Evolutionary conservation across 2,113 vertebrate genomes (phyloP), one percentile per base, ranked within the genome.

Genomic region (Paramisgurnus dabryanus): DNA sequence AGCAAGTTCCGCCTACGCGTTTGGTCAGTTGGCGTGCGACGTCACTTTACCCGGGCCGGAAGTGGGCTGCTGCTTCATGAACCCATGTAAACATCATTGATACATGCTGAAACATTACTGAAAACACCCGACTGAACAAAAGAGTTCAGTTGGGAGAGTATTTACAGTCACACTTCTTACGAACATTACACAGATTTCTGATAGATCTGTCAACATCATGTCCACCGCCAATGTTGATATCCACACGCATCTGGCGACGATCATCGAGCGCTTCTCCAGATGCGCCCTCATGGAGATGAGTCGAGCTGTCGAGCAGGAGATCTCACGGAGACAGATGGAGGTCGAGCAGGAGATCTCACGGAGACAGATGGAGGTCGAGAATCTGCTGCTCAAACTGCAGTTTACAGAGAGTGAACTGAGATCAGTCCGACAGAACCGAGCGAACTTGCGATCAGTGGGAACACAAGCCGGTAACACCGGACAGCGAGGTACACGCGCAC

Each of bases 221-320:
- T 80, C 85, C 27, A 55, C 61, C 6, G 75, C 84, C 27, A 34
- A 1, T 39, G 78, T 79, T 0, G 84, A 88, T 40, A 80, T 88
- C 41, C 85, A 85, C 34, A 79, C 82, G 45, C 82, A 87, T 81
- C 64, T 88, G 49, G 84, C 87, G 57, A 83, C 87, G 12, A 80
- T 88, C 39, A 72, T 88, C 69, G 87, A 88, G 53, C 80, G 86
- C 4, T 83, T 87, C 43, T 80, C 85, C 4, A 83, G 80, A 47
- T 79, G 84, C 3, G 87, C 87, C 7, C 76, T 88, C 27, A 43
- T 85, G 7, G 87, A 88, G 40, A 88, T 88, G 82, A 85, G 80
- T 6, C 85, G 82, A 67, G 69, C 85, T 11, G 67, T 87, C 10
- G 81, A 87, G 17, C 75, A 82, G 15, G 82, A 84, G 57, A 68